A percentile compares a stretch with the other conserved stretches of the same genome.
Evolutionary conservation across 2,797 vertebrate species (phyloP).

Genomic region (Karalla daura): DNA sequence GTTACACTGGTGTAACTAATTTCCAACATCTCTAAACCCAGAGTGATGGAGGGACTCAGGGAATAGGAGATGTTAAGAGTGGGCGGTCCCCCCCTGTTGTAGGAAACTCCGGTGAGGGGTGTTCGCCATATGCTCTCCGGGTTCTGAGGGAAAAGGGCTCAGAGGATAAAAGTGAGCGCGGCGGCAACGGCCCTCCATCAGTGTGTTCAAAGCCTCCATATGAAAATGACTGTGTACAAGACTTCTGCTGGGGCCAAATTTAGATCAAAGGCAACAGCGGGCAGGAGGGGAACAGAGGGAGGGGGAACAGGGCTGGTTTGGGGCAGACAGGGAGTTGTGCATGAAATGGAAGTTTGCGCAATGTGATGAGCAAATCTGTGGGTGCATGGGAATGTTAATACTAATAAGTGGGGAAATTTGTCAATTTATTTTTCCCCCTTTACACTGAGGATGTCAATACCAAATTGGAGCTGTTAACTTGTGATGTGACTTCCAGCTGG

Average conservation of each 20-base stretch:
- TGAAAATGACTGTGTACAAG: slow-evolving; percentile 84
- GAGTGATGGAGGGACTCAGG: slow-evolving; percentile 53
- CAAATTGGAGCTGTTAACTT: slow-evolving; percentile 58
- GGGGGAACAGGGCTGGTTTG: slow-evolving; percentile 40
- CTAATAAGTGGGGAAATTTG: slow-evolving; percentile 73
- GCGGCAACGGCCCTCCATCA: slow-evolving; percentile 87
- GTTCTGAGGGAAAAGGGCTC: slow-evolving; percentile 88
- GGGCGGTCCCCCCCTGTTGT: slow-evolving; percentile 90
- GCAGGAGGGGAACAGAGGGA: slow-evolving; percentile 41
- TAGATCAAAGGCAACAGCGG: slow-evolving; percentile 82
- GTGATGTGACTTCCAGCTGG: slow-evolving; percentile 64
- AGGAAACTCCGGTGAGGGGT: slow-evolving; percentile 89
- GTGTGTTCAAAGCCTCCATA: slow-evolving; percentile 93
- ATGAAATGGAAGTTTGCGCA: slow-evolving; percentile 74
- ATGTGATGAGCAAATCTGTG: slow-evolving; percentile 70
- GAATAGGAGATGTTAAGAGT: slow-evolving; percentile 68
- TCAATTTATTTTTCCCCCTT: slow-evolving; percentile 66
- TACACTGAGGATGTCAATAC: slow-evolving; percentile 59
- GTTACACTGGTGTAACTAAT: slow-evolving; percentile 81
- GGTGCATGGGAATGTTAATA: slow-evolving; percentile 70
- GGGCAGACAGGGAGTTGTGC: slow-evolving; percentile 63
- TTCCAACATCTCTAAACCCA: slow-evolving; percentile 85
- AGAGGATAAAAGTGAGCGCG: slow-evolving; percentile 91
- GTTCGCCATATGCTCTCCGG: slow-evolving; percentile 93
- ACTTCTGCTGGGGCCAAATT: slow-evolving; percentile 81